A percentile compares a stretch with the other conserved stretches of the same genome.
phyloP scores from a whole-genome alignment of 2,888 invertebrate species.

The Diaphora mendica region DNA sequence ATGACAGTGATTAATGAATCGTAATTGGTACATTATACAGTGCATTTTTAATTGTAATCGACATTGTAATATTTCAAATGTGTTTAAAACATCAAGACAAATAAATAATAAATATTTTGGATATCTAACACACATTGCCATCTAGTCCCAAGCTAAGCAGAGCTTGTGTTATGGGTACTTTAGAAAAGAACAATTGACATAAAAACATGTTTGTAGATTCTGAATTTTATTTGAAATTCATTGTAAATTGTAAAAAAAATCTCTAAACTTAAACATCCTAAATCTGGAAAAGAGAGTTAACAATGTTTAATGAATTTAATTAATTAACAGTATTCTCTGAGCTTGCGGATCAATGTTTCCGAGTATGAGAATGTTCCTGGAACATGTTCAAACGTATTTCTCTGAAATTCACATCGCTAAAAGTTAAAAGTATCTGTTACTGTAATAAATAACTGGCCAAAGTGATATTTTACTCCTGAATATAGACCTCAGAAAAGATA shows the following conservation, averaged over 20 bases:
- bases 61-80: too few species aligned
- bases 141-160: too few species aligned
- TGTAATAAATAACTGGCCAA: neutral
- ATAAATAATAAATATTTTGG: too few species aligned
- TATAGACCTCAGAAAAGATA: neutral
- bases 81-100: too few species aligned
- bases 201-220: neutral
- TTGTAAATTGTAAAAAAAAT: neutral
- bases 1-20: neutral
- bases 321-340: neutral
- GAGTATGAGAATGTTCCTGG: neutral
- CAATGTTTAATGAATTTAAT: neutral
- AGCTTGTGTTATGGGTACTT: too few species aligned
- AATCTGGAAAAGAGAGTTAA: neutral
- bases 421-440: neutral
- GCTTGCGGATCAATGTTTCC: neutral
- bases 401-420: neutral
- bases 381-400: neutral
- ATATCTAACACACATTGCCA: too few species aligned
- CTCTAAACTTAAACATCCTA: neutral
- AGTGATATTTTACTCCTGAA: neutral
- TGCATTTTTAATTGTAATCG: neutral
- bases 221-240: neutral
- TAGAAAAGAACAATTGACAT: too few species aligned
- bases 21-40: neutral